phyloP scores from a whole-genome alignment of 2,888 invertebrate species.

The Spialia ferax region DNA sequence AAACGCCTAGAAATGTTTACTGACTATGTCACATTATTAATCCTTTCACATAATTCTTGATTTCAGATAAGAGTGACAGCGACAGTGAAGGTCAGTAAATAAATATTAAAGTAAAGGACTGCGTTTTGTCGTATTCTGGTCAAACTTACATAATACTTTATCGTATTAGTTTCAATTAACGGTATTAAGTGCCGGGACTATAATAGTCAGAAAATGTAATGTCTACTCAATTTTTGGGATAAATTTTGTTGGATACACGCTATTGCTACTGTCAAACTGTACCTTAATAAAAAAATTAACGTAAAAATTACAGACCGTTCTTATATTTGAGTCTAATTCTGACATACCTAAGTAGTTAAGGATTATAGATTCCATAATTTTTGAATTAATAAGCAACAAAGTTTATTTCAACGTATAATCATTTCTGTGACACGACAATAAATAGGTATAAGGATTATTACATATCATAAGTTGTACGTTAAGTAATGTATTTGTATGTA shows the following conservation, averaged over 20 bases:
- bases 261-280: conserved; percentile 15
- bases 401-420: conserved; percentile 14
- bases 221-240: conserved; percentile 21
- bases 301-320: neutral
- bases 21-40: conserved; percentile 37
- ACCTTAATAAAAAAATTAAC: neutral
- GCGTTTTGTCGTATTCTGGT: conserved; percentile 83
- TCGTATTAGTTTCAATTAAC: conserved; percentile 75
- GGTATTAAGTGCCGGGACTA: conserved; percentile 57
- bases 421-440: conserved; percentile 23
- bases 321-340: neutral
- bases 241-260: conserved; percentile 12
- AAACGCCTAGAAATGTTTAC: neutral
- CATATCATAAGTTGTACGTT: conserved; percentile 27
- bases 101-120: conserved; percentile 55
- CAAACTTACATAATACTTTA: conserved; percentile 81
- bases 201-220: conserved; percentile 51
- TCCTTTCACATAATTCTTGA: conserved; percentile 30
- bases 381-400: neutral
- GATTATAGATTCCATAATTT: neutral
- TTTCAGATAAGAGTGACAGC: conserved; percentile 96
- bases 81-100: conserved; percentile 96
- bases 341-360: neutral
- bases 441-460: conserved; percentile 14
- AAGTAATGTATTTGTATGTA: conserved; percentile 8